A percentile compares a stretch with the other conserved stretches of the same genome.
Conservation (phyloP, 2,888 invertebrate species). For the Drosophila testacea region DNA sequence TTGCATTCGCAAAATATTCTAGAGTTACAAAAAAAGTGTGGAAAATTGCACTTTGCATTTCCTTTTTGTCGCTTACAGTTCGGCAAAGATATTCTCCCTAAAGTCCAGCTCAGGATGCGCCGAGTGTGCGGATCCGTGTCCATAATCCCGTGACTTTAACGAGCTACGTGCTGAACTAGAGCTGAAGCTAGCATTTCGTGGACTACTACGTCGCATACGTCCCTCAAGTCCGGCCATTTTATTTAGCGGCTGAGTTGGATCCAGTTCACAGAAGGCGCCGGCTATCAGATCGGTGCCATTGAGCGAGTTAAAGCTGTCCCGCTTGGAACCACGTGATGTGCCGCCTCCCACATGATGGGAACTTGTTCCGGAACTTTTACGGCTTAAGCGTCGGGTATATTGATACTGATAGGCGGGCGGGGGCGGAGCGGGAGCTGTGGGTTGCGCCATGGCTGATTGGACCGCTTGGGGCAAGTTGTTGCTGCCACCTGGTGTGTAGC, state of each 20-base stretch:
- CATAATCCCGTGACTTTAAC: constrained; percentile 84
- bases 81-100: constrained; percentile 85
- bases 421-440: constrained; percentile 47
- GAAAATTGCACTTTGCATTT: background rate
- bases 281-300: constrained; percentile 83
- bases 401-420: constrained; percentile 81
- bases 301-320: constrained; percentile 84
- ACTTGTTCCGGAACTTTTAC: constrained; percentile 76
- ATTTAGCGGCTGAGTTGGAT: constrained; percentile 83
- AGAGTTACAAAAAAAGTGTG: background rate
- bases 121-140: constrained; percentile 80
- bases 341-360: constrained; percentile 65
- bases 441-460: constrained; percentile 17
- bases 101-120: constrained; percentile 84
- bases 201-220: constrained; percentile 82
- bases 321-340: constrained; percentile 70
- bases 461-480: constrained; percentile 55
- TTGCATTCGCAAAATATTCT: constrained; percentile 17
- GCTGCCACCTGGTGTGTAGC: constrained; percentile 76
- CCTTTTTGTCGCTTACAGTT: constrained; percentile 73
- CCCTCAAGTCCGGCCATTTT: constrained; percentile 84
- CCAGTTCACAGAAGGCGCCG: constrained; percentile 83
- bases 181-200: constrained; percentile 79
- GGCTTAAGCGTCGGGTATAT: constrained; percentile 81
- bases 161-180: constrained; percentile 83